Conservation (phyloP, 2,888 invertebrate species). For the Agriotes lineatus region DNA sequence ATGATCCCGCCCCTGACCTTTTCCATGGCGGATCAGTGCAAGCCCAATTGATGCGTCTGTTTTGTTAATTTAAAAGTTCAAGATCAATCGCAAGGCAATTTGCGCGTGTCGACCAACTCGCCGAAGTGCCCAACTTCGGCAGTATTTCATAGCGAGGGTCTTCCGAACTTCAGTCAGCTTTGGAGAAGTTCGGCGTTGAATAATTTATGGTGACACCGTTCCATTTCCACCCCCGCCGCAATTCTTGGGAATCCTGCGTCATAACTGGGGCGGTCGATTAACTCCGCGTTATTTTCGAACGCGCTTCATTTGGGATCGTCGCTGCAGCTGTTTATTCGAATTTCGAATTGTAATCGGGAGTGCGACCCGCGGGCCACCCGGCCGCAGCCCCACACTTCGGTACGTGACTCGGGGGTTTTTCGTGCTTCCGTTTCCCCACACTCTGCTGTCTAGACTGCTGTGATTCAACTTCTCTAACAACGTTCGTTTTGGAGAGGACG, state of each 20-base stretch:
- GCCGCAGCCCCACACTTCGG: neutral
- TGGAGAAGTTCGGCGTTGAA: constrained; percentile 15
- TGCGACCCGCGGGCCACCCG: too few relatives aligned
- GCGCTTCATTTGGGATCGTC: neutral
- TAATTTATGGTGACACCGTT: constrained; percentile 28
- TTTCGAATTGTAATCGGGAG: neutral
- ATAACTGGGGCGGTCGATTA: constrained; percentile 33
- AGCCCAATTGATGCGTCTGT: constrained; percentile 21
- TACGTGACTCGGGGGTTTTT: constrained; percentile 4
- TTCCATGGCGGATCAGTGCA: too few relatives aligned
- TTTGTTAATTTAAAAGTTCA: constrained; percentile 32
- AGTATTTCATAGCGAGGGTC: constrained; percentile 8
- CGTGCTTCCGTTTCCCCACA: neutral
- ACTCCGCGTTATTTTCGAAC: constrained; percentile 23
- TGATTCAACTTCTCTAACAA: neutral
- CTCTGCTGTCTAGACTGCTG: constrained; percentile 5
- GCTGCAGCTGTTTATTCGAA: neutral
- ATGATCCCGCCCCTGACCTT: too few relatives aligned
- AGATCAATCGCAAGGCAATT: constrained; percentile 28
- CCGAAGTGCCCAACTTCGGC: neutral
- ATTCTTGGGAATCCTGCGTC: constrained; percentile 18
- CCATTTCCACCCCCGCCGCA: constrained; percentile 5
- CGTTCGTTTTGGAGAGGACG: too few relatives aligned
- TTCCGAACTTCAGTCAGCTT: constrained; percentile 13
- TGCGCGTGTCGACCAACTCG: constrained; percentile 4